Evolutionary conservation across 1,140 invertebrate species (phyloP).

Genomic region (Linepithema humile): DNA sequence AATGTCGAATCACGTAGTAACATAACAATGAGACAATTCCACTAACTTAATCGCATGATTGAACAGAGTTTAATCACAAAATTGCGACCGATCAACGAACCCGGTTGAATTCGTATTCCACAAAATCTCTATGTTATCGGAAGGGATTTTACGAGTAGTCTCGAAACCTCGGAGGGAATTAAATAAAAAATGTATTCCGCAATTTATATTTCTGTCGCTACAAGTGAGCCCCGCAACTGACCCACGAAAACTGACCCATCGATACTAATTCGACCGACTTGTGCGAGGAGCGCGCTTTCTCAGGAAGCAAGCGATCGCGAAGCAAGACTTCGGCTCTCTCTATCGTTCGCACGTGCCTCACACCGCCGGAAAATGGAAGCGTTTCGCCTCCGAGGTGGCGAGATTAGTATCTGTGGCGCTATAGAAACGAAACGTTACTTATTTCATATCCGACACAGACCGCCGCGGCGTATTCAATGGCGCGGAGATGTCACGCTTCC

Average conservation of each 20-base stretch:
- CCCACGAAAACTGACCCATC: background rate
- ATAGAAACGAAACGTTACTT: conserved; percentile 63
- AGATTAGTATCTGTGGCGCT: conserved; percentile 65
- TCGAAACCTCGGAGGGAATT: background rate
- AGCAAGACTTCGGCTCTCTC: background rate
- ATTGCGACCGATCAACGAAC: conserved; percentile 16
- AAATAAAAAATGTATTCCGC: no score
- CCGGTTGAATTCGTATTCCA: background rate
- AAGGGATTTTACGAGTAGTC: background rate
- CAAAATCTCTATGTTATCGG: conserved; percentile 12
- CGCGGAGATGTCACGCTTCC: conserved; percentile 57
- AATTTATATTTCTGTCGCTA: background rate
- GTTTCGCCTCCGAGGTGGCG: conserved; percentile 52
- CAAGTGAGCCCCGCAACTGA: background rate
- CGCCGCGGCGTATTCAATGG: conserved; percentile 60
- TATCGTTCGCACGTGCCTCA: conserved; percentile 42
- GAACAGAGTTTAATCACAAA: conserved; percentile 37
- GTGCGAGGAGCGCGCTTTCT: conserved; percentile 35
- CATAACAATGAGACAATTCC: conserved; percentile 54
- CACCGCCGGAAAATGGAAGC: conserved; percentile 49
- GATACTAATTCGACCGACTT: conserved; percentile 21
- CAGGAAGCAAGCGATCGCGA: conserved; percentile 8
- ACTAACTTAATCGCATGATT: conserved; percentile 50
- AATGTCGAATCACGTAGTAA: conserved; percentile 53
- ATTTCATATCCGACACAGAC: conserved; percentile 57